phyloP scores from a whole-genome alignment of 2,797 vertebrate genomes.

The Rousettus madagascariensis region DNA sequence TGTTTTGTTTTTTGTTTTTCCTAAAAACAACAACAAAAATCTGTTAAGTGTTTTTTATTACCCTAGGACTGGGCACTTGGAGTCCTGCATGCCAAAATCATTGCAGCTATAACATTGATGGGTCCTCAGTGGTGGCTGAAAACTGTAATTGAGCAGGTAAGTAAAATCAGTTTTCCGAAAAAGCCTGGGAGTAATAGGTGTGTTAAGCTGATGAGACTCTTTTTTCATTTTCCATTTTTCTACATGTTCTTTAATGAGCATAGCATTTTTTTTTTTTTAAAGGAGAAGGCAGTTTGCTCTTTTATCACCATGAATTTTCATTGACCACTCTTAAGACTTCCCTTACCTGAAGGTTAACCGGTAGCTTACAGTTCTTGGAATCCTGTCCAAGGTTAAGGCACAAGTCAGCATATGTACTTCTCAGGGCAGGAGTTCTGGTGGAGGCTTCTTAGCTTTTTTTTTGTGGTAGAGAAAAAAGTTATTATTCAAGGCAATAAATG shows the following conservation, averaged over 20 bases:
- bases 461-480: neutral
- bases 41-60: conserved; percentile 36
- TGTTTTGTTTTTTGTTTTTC: neutral
- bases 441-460: neutral
- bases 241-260: neutral
- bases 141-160: conserved; percentile 97
- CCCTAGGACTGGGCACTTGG: conserved; percentile 97
- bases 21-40: neutral
- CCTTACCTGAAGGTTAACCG: neutral
- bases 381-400: neutral
- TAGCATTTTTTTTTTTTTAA: neutral
- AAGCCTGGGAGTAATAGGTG: neutral
- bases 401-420: neutral
- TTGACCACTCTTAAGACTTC: neutral
- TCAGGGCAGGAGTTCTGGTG: neutral
- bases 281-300: neutral
- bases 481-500: neutral
- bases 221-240: neutral
- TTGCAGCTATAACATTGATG: conserved; percentile 97
- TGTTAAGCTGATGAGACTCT: neutral
- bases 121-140: conserved; percentile 99
- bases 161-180: conserved; percentile 38
- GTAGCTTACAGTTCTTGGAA: neutral
- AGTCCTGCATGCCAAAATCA: conserved; percentile 98
- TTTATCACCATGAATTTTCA: neutral